Percentiles rank a stretch among this genome's conserved stretches.
Conservation (phyloP, 2,113 vertebrate genomes). For the Phycodurus eques region DNA sequence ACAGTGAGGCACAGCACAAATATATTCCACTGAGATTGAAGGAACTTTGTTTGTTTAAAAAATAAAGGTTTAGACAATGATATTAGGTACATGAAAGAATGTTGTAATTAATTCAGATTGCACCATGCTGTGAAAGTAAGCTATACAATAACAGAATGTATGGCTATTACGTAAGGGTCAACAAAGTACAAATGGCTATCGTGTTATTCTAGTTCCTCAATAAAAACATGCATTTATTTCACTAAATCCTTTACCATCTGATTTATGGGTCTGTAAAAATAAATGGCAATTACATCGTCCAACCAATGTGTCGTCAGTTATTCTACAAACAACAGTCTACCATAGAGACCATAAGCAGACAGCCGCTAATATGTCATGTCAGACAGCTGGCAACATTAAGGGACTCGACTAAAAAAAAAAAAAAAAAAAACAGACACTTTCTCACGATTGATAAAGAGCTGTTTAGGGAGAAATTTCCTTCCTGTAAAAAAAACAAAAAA, state of each 20-base stretch:
- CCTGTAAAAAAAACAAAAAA: constrained; percentile 53
- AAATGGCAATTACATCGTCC: constrained; percentile 46
- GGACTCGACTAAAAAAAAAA: constrained; percentile 11
- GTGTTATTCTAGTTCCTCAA: constrained; percentile 20
- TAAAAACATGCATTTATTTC: constrained; percentile 15
- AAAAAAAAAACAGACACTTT: constrained; percentile 48
- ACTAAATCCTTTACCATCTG: constrained; percentile 37
- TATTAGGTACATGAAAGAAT: neutral
- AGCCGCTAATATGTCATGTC: constrained; percentile 44
- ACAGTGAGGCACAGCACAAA: constrained; percentile 13
- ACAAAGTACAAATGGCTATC: constrained; percentile 6
- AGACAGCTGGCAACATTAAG: constrained; percentile 52
- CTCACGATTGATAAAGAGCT: constrained; percentile 61
- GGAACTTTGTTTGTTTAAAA: neutral
- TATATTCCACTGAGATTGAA: constrained; percentile 8
- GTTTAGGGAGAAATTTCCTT: constrained; percentile 76
- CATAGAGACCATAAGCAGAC: constrained; percentile 26
- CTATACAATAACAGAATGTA: constrained; percentile 8
- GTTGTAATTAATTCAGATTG: neutral
- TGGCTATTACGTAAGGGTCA: constrained; percentile 1
- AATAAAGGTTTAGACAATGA: constrained; percentile 1
- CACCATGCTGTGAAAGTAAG: constrained; percentile 1
- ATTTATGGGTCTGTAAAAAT: constrained; percentile 53
- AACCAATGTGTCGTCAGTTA: constrained; percentile 28
- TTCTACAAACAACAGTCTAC: constrained; percentile 45